A percentile compares a stretch with the other conserved stretches of the same genome.
Conservation (phyloP, 2,797 vertebrate species). For the Trichosurus vulpecula region DNA sequence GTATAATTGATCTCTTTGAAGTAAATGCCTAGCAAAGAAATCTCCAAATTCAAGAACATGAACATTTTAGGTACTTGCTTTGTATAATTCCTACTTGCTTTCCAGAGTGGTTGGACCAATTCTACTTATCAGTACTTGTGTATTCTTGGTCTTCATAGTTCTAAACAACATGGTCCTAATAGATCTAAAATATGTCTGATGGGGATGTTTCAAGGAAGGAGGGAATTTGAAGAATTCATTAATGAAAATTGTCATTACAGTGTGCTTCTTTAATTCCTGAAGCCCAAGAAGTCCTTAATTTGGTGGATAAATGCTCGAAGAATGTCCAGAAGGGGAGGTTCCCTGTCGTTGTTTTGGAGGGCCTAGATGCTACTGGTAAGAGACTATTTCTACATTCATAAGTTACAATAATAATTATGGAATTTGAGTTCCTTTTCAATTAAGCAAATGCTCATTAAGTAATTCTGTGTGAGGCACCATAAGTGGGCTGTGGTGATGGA, state of each 20-base stretch:
- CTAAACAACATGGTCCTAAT: rapidly evolving
- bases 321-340: constrained; percentile 83
- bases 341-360: constrained; percentile 93
- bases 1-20: not conserved
- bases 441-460: rapidly evolving
- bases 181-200: not conserved
- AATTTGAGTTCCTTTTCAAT: not conserved
- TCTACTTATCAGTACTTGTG: not conserved
- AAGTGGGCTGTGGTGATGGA: not conserved
- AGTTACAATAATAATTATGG: not conserved
- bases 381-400: not conserved
- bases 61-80: not conserved
- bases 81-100: not conserved
- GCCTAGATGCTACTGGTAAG: constrained; percentile 96
- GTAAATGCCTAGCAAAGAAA: not conserved
- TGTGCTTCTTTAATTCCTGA: constrained; percentile 90
- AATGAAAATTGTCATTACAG: constrained; percentile 79
- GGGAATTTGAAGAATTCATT: not conserved
- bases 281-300: constrained; percentile 86
- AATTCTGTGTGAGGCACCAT: rapidly evolving
- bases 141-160: not conserved
- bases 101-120: not conserved
- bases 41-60: not conserved
- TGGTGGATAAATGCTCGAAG: constrained; percentile 83
- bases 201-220: not conserved